Conservation (phyloP, 2,797 vertebrate genomes). For the Xenentodon cancila region DNA sequence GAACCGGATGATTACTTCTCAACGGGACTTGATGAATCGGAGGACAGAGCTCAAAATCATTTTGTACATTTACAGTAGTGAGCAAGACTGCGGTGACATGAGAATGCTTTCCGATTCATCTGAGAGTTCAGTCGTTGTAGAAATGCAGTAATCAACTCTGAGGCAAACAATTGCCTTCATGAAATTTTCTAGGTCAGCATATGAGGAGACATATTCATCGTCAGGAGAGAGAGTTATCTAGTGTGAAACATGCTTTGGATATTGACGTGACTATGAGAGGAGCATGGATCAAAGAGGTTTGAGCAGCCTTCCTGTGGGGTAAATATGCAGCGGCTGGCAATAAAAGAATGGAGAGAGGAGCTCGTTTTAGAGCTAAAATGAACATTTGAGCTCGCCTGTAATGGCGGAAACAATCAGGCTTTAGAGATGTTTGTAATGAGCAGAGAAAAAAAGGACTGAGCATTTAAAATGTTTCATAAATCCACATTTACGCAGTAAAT, state of each 20-base stretch:
- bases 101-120: slow-evolving; percentile 42
- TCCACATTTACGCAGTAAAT: slow-evolving; percentile 5
- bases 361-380: slow-evolving; percentile 35
- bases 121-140: slow-evolving; percentile 29
- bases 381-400: slow-evolving; percentile 26
- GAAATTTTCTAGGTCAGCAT: slow-evolving; percentile 60
- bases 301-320: slow-evolving; percentile 43
- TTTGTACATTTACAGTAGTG: slow-evolving; percentile 16
- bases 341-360: slow-evolving; percentile 31
- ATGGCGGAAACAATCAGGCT: slow-evolving; percentile 14
- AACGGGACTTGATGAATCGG: slow-evolving; percentile 35
- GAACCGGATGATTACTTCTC: slow-evolving; percentile 31
- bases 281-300: slow-evolving; percentile 58
- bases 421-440: slow-evolving; percentile 11
- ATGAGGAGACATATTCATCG: slow-evolving; percentile 40
- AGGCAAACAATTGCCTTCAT: slow-evolving; percentile 52
- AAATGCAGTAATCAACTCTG: slow-evolving; percentile 47
- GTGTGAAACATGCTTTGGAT: slow-evolving; percentile 54
- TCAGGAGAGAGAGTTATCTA: slow-evolving; percentile 34
- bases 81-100: slow-evolving; percentile 15
- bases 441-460: slow-evolving; percentile 5
- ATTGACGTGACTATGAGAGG: slow-evolving; percentile 51
- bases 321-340: slow-evolving; percentile 48
- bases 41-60: slow-evolving; percentile 31
- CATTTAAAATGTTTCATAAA: slow-evolving; percentile 16